phyloP scores from a whole-genome alignment of 2,113 vertebrate genomes.

The Indicator maculatus region DNA sequence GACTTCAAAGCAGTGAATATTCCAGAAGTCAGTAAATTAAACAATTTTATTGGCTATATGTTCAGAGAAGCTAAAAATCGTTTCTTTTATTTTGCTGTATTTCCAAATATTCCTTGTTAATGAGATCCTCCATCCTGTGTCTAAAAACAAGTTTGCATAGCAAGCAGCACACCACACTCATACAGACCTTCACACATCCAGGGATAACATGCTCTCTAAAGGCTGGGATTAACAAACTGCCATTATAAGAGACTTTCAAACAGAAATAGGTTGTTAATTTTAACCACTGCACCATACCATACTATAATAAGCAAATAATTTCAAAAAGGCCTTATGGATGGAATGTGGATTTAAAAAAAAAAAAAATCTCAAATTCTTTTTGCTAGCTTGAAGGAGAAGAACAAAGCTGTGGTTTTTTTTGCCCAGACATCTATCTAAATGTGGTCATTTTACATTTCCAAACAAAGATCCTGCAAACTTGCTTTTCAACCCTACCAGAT shows the following conservation, averaged over 20 bases:
- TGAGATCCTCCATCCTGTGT: neutral
- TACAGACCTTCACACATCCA: neutral
- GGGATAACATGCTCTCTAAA: neutral
- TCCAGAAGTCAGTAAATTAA: neutral
- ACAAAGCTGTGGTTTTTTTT: neutral
- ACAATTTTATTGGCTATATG: neutral
- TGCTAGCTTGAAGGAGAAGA: neutral
- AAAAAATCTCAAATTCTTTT: neutral
- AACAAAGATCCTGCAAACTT: constrained; percentile 28
- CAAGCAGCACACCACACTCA: neutral
- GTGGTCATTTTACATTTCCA: neutral
- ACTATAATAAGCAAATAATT: neutral
- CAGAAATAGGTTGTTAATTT: neutral
- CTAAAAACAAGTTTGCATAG: neutral
- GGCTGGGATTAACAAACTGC: neutral
- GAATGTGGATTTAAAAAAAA: neutral
- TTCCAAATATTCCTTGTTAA: neutral
- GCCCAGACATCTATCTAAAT: neutral
- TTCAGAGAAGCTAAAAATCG: neutral
- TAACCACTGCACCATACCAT: neutral
- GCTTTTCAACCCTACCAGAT: neutral
- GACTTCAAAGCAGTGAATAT: neutral
- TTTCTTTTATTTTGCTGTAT: neutral
- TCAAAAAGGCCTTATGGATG: neutral
- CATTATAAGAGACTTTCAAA: neutral